A percentile compares a stretch with the other conserved stretches of the same genome.
These are phyloP conservation scores for Elymnias hypermnestra DNA, from an alignment of 1,140 invertebrate genomes.

Conservation along the genomic window DNA sequence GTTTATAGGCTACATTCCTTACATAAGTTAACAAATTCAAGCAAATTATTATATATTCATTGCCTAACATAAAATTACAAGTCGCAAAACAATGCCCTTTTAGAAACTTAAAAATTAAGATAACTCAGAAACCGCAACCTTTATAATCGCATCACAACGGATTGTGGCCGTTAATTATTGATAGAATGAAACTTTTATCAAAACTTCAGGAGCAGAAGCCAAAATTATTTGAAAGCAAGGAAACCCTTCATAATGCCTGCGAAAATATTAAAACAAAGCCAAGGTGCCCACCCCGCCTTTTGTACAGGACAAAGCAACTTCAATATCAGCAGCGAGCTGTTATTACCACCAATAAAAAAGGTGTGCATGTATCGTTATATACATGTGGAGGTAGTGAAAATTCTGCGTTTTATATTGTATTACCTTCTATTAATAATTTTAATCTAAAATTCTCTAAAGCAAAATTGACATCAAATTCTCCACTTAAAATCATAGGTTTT, in stretches of 20 bases:
- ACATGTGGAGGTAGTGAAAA: too few species aligned
- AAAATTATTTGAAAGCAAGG: slow-evolving; percentile 74
- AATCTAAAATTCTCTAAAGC: too few species aligned
- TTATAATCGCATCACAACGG: slow-evolving; percentile 68
- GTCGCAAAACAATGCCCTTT: slow-evolving; percentile 20
- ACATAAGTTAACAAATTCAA: too few species aligned
- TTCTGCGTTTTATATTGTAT: too few species aligned
- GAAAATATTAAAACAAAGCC: slow-evolving; percentile 76
- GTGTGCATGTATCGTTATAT: too few species aligned
- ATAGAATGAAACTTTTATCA: slow-evolving; percentile 76
- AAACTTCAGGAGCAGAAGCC: slow-evolving; percentile 74
- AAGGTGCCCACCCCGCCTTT: slow-evolving; percentile 61
- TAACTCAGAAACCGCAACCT: slow-evolving; percentile 56
- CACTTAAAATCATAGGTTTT: too few species aligned
- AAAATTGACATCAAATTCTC: too few species aligned
- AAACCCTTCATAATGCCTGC: slow-evolving; percentile 74
- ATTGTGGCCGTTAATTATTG: slow-evolving; percentile 73
- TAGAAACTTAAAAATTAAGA: slow-evolving; percentile 41
- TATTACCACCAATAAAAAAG: slow-evolving; percentile 12
- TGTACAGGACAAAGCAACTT: slow-evolving; percentile 51
- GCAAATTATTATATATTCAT: slow-evolving; percentile 5
- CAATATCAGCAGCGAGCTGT: slow-evolving; percentile 40
- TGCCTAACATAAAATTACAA: slow-evolving; percentile 6
- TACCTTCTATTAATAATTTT: too few species aligned
- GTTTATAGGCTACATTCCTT: too few species aligned